Evolutionary conservation across 2,888 invertebrate genomes (phyloP), one percentile per base, ranked within the genome.

Genomic region (Quadroppia sp.): DNA sequence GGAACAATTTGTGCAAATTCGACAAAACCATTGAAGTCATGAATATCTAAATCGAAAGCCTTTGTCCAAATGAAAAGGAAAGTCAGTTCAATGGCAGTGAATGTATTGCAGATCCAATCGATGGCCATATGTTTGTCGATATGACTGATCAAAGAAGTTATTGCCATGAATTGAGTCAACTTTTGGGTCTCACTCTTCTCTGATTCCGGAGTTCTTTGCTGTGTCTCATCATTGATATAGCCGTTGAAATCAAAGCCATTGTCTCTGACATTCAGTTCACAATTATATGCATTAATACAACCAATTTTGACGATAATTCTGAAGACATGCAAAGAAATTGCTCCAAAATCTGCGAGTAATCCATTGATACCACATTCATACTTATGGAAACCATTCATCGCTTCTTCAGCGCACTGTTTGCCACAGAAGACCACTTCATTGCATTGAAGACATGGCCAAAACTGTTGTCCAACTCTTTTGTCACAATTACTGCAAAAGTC

Each of bases 361-460:
- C 73, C 73, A 61, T 30, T 32, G 9, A 61, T 32, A 4, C 61
- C 30, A 30, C 73, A 73, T 28, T 73, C 73, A 25, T 69, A 42
- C 28, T 9, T 28, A 40, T 73, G 73, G 30, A 28, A 69, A 17
- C 3, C 17, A 20, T 67, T 2, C 15, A 13, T 28, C 17, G 69
- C 69, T 36, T 67, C 20, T 53, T 67, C 15, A n/a, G 48, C 40
- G 45, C 73, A 73, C 17, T 11, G 3, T 20, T n/a, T 15, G 45
- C 61, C 56, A 25, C 73, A 73, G 20, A 73, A 73, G 40, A 73
- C 40, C 7, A 70, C 23, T 32, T 73, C 69, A 30, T 42, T 48
- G 28, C 73, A 73, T 15, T 11, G 25, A 28, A 20, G 23, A 73
- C 73, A 67, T 1, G 73, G 73, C 28, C 20, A 73, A 23, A 73